A percentile compares a stretch with the other conserved stretches of the same genome.
These are phyloP conservation scores for Cottoperca gobio DNA, from an alignment of 2,797 vertebrate genomes.

Conservation along the genomic window DNA sequence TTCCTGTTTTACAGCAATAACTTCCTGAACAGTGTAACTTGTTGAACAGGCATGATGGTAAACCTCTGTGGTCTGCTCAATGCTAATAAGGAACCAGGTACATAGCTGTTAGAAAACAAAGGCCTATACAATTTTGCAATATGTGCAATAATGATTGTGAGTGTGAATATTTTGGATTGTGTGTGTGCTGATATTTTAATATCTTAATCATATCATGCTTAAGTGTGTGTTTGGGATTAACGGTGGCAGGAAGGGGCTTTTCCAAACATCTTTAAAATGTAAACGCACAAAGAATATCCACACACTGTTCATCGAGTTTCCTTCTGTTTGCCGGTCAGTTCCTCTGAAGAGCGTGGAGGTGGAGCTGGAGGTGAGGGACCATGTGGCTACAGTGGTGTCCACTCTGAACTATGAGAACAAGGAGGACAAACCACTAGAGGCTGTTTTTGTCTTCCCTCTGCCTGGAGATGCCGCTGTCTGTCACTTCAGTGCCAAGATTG, in stretches of 20 bases:
- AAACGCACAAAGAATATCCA: too few species aligned
- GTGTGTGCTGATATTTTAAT: neutral
- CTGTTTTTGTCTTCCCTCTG: slow-evolving; percentile 88
- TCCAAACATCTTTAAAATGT: too few species aligned
- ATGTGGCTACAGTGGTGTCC: slow-evolving; percentile 86
- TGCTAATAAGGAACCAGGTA: slow-evolving; percentile 65
- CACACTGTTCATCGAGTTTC: neutral
- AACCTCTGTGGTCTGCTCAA: slow-evolving; percentile 67
- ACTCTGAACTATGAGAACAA: slow-evolving; percentile 87
- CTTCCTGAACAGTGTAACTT: neutral
- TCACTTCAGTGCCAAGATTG: slow-evolving; percentile 86
- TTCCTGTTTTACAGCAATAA: neutral
- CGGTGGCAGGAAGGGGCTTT: neutral
- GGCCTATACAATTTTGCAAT: too few species aligned
- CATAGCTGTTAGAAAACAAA: neutral
- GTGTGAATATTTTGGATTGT: neutral
- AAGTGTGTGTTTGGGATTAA: neutral
- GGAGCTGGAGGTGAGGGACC: slow-evolving; percentile 82
- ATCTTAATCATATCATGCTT: too few species aligned
- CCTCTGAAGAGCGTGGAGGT: slow-evolving; percentile 87
- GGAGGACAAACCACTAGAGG: slow-evolving; percentile 83
- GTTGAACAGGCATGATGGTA: slow-evolving; percentile 47
- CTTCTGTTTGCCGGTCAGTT: slow-evolving; percentile 71
- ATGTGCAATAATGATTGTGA: neutral
- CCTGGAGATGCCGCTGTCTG: slow-evolving; percentile 88